Base-by-base conservation (phyloP, 2,797 vertebrate species). In the Acomys russatus region DNA sequence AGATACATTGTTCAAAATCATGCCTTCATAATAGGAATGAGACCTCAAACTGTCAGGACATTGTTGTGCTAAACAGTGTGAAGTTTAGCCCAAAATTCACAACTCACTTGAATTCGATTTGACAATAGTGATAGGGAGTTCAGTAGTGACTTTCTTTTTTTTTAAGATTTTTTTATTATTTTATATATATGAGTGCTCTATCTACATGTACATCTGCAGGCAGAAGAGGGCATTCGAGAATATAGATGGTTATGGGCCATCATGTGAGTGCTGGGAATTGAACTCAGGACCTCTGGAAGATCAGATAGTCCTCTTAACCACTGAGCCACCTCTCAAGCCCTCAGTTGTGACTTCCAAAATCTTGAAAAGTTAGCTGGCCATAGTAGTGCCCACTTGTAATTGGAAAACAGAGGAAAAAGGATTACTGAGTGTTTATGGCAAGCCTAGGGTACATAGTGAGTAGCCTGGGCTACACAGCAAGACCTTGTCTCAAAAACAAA, bases 1-100 rank as follows among this genome's bases (percentile, higher is more conserved):
- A 59, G 54, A 94, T 49, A 64, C 18, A 64, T 92, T 94, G 94
- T 83, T 92, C 35, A 95, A 66, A 92, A 68, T 86, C 77, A 9
- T 76, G 5, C 64, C 38, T 89, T 87, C 88, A 33, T 44, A 94
- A 77, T 54, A 71, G 80, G 6, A 49, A 22, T 82, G n/a, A 76
- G 35, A 91, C 63, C 86, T 51, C 83, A 68, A 93, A 77, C 33
- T 61, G 44, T 78, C 63, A 59, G 73, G 70, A 90, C 54, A 33
- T 88, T 89, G 73, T 82, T 30, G 6, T 8, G 15, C 9, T 61
- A 73, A 87, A 51, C 1, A 8, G 4, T 33, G 44, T 92, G 38
- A 44, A 44, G 44, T 44, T 44, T 44, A 44, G 44, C 44, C 44
- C 44, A 44, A 44, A 63, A 78, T 95, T 25, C 49, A 15, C 6